Evolutionary conservation across 2,797 vertebrate genomes (phyloP).

Genomic region (Coluber constrictor): DNA sequence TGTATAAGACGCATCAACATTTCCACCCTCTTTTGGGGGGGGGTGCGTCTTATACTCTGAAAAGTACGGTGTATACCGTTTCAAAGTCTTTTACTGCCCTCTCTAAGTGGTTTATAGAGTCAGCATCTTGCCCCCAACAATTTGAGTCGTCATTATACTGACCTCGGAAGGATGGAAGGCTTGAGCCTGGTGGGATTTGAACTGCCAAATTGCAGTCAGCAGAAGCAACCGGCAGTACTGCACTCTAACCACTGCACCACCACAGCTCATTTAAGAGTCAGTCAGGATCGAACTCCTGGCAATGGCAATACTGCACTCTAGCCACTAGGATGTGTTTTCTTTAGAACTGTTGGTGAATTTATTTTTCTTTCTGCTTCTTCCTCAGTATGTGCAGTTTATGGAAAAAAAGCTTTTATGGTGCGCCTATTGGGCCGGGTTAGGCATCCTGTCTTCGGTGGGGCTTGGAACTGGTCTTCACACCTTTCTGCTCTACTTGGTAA

Average conservation of each 20-base stretch:
- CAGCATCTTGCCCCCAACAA: not conserved
- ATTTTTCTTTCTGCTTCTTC: slow-evolving; percentile 23
- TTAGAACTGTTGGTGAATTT: not conserved
- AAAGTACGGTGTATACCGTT: not conserved
- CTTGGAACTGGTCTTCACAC: slow-evolving; percentile 97
- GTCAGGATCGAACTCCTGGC: too few relatives aligned
- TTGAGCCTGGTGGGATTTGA: too few relatives aligned
- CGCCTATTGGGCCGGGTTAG: slow-evolving; percentile 97
- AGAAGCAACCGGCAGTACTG: too few relatives aligned
- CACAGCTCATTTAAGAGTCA: too few relatives aligned
- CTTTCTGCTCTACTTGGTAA: slow-evolving; percentile 97
- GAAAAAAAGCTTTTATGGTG: slow-evolving; percentile 95
- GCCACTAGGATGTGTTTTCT: too few relatives aligned
- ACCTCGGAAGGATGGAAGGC: not conserved
- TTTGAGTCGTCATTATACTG: not conserved
- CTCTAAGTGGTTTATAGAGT: not conserved
- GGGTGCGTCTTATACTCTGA: too few relatives aligned
- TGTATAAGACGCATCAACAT: too few relatives aligned
- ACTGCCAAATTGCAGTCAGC: too few relatives aligned
- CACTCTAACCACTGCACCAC: too few relatives aligned
- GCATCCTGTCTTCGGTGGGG: slow-evolving; percentile 90
- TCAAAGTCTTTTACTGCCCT: not conserved
- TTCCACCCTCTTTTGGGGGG: too few relatives aligned
- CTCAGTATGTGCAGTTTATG: slow-evolving; percentile 84
- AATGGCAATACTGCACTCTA: not conserved